Base-by-base conservation (phyloP, 1,140 invertebrate genomes). In the Phortica variegata region DNA sequence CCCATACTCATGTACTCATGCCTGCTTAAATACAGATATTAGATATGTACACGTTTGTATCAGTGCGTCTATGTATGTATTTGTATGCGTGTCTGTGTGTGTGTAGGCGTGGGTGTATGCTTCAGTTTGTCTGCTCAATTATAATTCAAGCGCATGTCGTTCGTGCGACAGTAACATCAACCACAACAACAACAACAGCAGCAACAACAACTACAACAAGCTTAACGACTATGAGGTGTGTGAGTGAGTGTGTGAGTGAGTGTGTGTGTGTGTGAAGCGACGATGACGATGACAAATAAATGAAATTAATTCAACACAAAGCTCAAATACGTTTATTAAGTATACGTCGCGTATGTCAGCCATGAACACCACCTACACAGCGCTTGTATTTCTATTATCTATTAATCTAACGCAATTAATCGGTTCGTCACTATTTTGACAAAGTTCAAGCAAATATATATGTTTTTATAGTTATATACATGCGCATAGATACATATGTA, bases 371-470 rank as follows among this genome's bases (percentile, higher is more conserved):
- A 26, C 10, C 5, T 26, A 26, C 5, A 26, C 23, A 26, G 29
- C 42, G 31, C 37, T 21, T 33, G 9, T 33, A 16, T 50, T 15
- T 26, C 33, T 15, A 34, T 34, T 34, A 12, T 29, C 36, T 50
- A 43, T 59, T 68, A 68, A 68, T 68, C 63, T 68, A 68, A 68
- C 32, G 63, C 63, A 68, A 68, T 68, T 68, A 68, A 68, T 68
- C 63, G 63, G 66, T 61, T 68, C 63, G 63, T 68, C 65, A 68
- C 56, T 63, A 55, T 57, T 58, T 58, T 54, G 49, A 44, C 48
- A 49, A 54, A 58, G 52, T 54, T 52, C 63, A 60, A 45, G 52
- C 52, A 62, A n/a, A n/a, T n/a, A n/a, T n/a, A n/a, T n/a, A n/a
- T n/a, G n/a, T n/a, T n/a, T n/a, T n/a, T n/a, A n/a, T n/a, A n/a